Base-by-base conservation (phyloP, 2,888 invertebrate genomes). In the Drosophila borborema region DNA sequence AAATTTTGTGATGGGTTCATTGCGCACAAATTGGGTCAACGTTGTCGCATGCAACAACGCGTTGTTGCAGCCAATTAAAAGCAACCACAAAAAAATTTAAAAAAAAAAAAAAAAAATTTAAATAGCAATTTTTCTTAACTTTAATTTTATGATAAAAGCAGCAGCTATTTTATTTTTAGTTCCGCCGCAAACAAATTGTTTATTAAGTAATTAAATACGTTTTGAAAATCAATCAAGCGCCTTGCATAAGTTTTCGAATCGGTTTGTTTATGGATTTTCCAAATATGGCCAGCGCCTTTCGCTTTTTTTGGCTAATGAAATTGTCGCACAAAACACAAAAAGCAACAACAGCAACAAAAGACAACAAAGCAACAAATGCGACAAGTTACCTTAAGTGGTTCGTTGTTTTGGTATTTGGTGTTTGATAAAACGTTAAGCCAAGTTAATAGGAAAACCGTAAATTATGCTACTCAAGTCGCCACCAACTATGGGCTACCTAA, bases 281-380 rank as follows among this genome's bases (percentile, higher is more conserved):
- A 76, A 61, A 48, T 80, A 63, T 45, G 80, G 72, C 31, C 48
- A 43, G 51, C 64, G 80, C 84, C 86, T 88, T 86, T 88, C 77
- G 82, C 80, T 82, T 80, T 81, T 81, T 73, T 80, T 73, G 81
- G 81, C 86, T 86, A 86, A 86, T 88, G 84, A 80, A 86, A 88
- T 88, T 86, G 85, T 86, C 89, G 74, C 89, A 76, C 45, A 81
- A 60, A 38, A 18, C 64, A 63, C 64, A 80, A 41, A 18, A 28
- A 43, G 31, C 18, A 67, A n/a, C 40, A 63, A 36, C 59, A 70
- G 14, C 36, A 53, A 40, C 43, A 67, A 34, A 0, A 14, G 16
- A 40, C 54, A 48, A 45, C 59, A 51, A 67, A 54, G 16, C 54
- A 48, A 45, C 59, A 51, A 67, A 54, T 46, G 40, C 36, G 64